A percentile compares a stretch with the other conserved stretches of the same genome.
These are phyloP conservation scores for Mya arenaria DNA, from an alignment of 1,140 invertebrate species.

Conservation along the genomic window DNA sequence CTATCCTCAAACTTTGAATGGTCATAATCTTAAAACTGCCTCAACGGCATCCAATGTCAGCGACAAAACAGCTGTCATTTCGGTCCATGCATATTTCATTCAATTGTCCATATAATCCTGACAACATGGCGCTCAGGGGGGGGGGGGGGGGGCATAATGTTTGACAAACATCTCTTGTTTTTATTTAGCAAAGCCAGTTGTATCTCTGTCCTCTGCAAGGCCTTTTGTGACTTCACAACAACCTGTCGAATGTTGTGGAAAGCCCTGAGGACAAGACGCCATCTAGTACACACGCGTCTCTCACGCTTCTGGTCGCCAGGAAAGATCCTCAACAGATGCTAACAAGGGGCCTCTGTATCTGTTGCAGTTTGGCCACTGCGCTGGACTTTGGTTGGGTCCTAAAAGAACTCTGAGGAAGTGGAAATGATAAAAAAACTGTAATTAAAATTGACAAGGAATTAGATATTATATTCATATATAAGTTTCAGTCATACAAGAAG, in stretches of 20 bases:
- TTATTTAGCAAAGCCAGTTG: conserved; percentile 56
- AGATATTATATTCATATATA: conserved; percentile 1
- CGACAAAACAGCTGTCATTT: too few species aligned
- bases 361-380: conserved; percentile 60
- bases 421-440: conserved; percentile 23
- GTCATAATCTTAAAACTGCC: too few species aligned
- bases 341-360: conserved; percentile 57
- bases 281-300: conserved; percentile 13
- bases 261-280: conserved; percentile 31
- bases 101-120: too few species aligned
- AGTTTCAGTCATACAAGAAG: too few species aligned
- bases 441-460: conserved; percentile 20
- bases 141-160: too few species aligned
- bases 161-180: too few species aligned
- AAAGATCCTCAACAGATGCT: conserved; percentile 13
- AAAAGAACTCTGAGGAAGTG: conserved; percentile 45
- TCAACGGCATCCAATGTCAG: too few species aligned
- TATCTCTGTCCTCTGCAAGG: conserved; percentile 48
- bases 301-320: conserved; percentile 22
- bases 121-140: too few species aligned
- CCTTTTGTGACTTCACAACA: conserved; percentile 4
- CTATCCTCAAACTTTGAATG: too few species aligned
- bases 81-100: too few species aligned
- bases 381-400: conserved; percentile 49
- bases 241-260: conserved; percentile 46